Conservation (phyloP, 2,797 vertebrate species). For the Gambusia yucatana region DNA sequence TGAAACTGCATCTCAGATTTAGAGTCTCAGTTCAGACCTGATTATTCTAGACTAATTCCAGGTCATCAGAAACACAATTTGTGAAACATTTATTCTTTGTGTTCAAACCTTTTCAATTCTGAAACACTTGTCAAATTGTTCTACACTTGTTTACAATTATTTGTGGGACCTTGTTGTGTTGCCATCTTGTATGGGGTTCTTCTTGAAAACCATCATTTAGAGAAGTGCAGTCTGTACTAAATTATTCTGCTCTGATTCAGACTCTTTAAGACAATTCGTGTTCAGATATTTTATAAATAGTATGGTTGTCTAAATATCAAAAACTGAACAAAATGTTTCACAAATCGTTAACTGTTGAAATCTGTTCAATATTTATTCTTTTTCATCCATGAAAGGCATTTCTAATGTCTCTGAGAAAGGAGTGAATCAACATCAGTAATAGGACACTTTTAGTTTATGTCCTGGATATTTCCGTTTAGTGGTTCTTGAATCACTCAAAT, state of each 20-base stretch:
- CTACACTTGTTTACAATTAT: conserved; percentile 16
- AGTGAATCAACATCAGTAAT: neutral
- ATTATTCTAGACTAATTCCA: neutral
- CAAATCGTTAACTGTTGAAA: neutral
- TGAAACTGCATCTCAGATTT: neutral
- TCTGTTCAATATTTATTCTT: neutral
- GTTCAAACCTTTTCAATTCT: neutral
- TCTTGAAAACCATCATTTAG: neutral
- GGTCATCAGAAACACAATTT: neutral
- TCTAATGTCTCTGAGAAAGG: neutral
- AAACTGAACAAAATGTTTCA: neutral
- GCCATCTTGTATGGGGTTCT: neutral
- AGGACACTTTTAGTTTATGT: neutral
- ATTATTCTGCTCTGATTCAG: neutral
- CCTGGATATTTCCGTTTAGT: neutral
- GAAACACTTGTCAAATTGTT: no score
- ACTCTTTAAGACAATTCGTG: neutral
- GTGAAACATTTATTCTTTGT: conserved; percentile 2
- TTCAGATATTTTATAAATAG: neutral
- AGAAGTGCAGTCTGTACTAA: neutral
- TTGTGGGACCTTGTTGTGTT: neutral
- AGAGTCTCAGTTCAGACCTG: neutral
- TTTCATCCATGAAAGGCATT: neutral
- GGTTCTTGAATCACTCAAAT: neutral
- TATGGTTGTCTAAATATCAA: neutral